These are phyloP conservation scores for Caenorhabditis plicata DNA, from an alignment of 2,888 invertebrate species.

Conservation along the genomic window DNA sequence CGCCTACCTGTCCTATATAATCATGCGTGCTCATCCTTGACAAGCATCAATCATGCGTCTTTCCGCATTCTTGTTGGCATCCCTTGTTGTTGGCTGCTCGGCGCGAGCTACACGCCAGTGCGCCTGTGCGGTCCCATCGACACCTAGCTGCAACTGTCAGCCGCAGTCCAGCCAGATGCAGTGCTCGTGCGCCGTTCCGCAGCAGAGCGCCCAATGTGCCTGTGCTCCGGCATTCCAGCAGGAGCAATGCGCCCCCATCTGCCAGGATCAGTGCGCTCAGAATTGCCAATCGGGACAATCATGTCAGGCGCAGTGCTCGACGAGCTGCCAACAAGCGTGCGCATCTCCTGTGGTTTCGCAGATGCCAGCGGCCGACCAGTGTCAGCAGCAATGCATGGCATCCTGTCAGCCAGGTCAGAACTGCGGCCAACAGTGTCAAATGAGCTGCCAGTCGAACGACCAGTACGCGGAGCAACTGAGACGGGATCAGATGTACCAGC, in stretches of 20 bases:
- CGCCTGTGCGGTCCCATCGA: conserved; percentile 33
- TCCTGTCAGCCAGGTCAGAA: conserved; percentile 19
- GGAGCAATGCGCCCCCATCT: conserved; percentile 33
- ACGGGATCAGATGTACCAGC: conserved; percentile 42
- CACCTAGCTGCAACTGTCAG: conserved; percentile 33
- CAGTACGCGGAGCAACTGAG: conserved; percentile 39
- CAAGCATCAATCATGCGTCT: too few relatives aligned
- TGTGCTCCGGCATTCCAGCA: conserved; percentile 38
- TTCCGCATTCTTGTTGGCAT: too few relatives aligned
- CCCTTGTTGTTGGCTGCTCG: too few relatives aligned
- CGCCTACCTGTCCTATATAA: too few relatives aligned
- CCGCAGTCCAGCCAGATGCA: conserved; percentile 21
- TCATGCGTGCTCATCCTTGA: too few relatives aligned
- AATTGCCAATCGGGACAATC: conserved; percentile 7
- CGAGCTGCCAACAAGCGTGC: conserved; percentile 33
- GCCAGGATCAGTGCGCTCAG: conserved; percentile 33
- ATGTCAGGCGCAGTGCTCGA: conserved; percentile 34
- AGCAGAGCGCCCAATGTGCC: conserved; percentile 30
- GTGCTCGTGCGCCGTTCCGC: conserved; percentile 38
- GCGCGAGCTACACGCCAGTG: conserved; percentile 27
- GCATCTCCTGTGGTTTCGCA: conserved; percentile 15
- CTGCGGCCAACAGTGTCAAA: conserved; percentile 38
- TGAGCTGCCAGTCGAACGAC: conserved; percentile 34
- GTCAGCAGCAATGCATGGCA: conserved; percentile 31
- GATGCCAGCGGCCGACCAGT: conserved; percentile 31